These are phyloP conservation scores for Pilophorus perplexus DNA, from an alignment of 2,888 invertebrate species.

Conservation along the genomic window DNA sequence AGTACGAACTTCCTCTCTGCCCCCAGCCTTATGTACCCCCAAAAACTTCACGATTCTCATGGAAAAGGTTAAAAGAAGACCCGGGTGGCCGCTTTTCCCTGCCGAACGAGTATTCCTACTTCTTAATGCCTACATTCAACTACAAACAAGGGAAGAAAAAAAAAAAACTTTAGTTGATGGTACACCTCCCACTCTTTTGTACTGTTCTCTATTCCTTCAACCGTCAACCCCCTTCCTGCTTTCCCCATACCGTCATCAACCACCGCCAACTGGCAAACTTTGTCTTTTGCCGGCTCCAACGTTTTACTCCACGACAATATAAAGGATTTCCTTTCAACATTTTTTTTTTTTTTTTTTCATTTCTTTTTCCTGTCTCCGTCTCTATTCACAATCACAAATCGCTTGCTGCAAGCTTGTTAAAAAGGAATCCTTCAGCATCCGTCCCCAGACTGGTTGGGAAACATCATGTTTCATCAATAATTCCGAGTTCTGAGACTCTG, in stretches of 20 bases:
- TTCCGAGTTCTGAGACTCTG: not conserved
- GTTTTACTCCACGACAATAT: slow-evolving; percentile 7
- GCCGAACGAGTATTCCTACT: slow-evolving; percentile 34
- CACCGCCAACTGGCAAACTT: not conserved
- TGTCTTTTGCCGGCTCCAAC: not conserved
- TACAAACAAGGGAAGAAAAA: slow-evolving; percentile 27
- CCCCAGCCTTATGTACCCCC: not conserved
- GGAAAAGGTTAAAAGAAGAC: slow-evolving; percentile 7
- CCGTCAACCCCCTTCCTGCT: not conserved
- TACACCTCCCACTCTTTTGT: not conserved
- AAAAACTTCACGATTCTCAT: not conserved
- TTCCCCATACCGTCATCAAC: not conserved
- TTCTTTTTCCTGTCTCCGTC: not conserved
- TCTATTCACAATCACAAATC: not conserved
- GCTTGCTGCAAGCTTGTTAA: slow-evolving; percentile 11
- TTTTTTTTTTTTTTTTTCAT: not conserved
- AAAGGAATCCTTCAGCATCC: slow-evolving; percentile 8
- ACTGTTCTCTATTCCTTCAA: not conserved
- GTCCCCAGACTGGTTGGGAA: not conserved
- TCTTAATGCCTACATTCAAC: slow-evolving; percentile 37
- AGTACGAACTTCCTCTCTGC: slow-evolving; percentile 11
- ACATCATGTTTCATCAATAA: slow-evolving; percentile 25
- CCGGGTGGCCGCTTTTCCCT: slow-evolving; percentile 5
- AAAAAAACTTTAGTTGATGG: slow-evolving; percentile 25
- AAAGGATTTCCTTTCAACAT: slow-evolving; percentile 23